These are phyloP conservation scores for Pogonognathellus flavescens DNA, from an alignment of 1,140 invertebrate species.

Conservation along the genomic window DNA sequence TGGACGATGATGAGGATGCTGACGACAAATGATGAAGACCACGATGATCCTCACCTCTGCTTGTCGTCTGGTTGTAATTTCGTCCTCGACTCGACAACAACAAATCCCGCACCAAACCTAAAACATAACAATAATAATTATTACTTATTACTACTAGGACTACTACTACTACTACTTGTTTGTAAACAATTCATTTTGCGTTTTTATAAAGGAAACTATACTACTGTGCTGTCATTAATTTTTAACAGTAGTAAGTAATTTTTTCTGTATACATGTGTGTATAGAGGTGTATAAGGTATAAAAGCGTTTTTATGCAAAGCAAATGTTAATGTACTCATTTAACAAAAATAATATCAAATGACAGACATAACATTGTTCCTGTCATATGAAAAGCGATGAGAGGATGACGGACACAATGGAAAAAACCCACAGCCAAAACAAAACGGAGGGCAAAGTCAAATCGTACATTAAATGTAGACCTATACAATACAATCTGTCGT, in stretches of 20 bases:
- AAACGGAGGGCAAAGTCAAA: neutral
- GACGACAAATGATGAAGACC: neutral
- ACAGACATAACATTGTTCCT: constrained; percentile 29
- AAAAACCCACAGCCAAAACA: constrained; percentile 22
- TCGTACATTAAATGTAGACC: neutral
- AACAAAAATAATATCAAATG: neutral
- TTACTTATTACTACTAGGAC: neutral
- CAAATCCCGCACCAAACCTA: constrained; percentile 61
- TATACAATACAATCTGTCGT: too few relatives aligned
- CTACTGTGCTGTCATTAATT: neutral
- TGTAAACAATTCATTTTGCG: neutral
- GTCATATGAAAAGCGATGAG: neutral
- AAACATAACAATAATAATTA: neutral
- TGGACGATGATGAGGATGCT: neutral
- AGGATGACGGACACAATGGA: neutral
- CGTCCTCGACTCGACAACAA: constrained; percentile 61
- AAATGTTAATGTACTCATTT: too few relatives aligned
- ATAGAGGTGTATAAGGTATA: too few relatives aligned
- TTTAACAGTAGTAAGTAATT: too few relatives aligned
- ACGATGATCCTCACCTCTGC: constrained; percentile 9
- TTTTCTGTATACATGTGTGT: too few relatives aligned
- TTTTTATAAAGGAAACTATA: neutral
- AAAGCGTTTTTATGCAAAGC: too few relatives aligned
- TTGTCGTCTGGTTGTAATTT: constrained; percentile 4
- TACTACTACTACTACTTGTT: too few relatives aligned